Conservation (phyloP, 2,113 vertebrate species). For the Elgaria multicarinata region DNA sequence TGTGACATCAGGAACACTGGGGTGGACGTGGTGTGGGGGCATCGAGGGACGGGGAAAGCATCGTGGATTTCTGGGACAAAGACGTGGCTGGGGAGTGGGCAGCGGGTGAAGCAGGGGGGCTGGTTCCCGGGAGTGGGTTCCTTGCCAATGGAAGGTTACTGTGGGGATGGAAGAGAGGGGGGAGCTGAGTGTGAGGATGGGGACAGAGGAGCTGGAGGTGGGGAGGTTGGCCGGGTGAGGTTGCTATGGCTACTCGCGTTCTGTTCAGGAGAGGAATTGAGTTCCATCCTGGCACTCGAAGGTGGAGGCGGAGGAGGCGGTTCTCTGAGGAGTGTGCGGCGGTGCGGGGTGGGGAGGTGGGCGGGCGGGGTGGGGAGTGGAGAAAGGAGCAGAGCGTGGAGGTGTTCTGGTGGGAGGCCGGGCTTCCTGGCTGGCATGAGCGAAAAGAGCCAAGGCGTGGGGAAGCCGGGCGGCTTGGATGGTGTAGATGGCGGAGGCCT, state of each 20-base stretch:
- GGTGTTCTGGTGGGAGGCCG: not conserved
- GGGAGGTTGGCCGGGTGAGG: slow-evolving; percentile 76
- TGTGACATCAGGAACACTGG: not conserved
- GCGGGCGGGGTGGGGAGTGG: not conserved
- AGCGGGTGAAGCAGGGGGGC: not conserved
- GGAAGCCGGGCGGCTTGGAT: not conserved
- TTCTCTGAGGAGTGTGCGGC: not conserved
- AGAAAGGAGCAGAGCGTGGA: not conserved
- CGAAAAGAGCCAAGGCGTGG: not conserved
- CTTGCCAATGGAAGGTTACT: not conserved
- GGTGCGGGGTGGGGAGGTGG: not conserved
- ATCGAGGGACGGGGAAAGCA: not conserved
- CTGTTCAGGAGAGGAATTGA: slow-evolving; percentile 74
- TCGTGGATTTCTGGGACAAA: slow-evolving; percentile 10
- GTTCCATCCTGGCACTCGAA: slow-evolving; percentile 74
- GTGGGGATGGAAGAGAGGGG: not conserved
- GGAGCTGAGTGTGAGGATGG: slow-evolving; percentile 40
- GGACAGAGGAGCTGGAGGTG: slow-evolving; percentile 73
- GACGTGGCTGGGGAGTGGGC: not conserved
- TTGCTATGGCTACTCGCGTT: slow-evolving; percentile 76
- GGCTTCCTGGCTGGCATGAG: not conserved
- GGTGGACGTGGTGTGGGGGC: not conserved
- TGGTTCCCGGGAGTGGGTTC: too few species aligned
- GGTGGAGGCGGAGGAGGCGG: slow-evolving; percentile 66
- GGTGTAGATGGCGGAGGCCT: not conserved